Conservation (phyloP, 2,888 invertebrate species). For the Scelioninae gen. 1 region DNA sequence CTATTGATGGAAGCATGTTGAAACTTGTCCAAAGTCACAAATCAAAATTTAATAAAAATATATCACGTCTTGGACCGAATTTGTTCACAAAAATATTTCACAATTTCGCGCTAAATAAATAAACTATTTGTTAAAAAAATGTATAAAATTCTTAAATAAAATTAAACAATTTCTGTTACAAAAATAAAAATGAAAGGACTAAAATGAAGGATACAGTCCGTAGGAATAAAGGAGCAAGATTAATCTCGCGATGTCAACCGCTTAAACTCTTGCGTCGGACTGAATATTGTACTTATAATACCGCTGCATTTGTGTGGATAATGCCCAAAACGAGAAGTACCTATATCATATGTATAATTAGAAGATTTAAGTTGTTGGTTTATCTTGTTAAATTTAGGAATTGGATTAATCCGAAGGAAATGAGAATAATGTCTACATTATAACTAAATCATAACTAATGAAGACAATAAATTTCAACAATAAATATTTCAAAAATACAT, state of each 20-base stretch:
- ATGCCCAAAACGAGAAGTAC: slow-evolving; percentile 31
- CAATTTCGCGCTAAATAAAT: too few species aligned
- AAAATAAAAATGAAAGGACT: background rate
- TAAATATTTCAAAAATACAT: background rate
- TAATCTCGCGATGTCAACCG: slow-evolving; percentile 22
- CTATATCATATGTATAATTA: slow-evolving; percentile 23
- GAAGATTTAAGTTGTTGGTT: slow-evolving; percentile 8
- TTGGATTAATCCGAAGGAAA: background rate
- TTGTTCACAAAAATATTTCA: too few species aligned
- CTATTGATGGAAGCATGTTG: slow-evolving; percentile 59
- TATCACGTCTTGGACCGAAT: too few species aligned
- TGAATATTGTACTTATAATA: slow-evolving; percentile 32
- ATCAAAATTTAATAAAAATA: slow-evolving; percentile 12
- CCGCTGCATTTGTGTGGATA: slow-evolving; percentile 22
- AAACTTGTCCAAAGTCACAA: background rate
- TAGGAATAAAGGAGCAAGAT: background rate
- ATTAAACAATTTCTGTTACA: too few species aligned
- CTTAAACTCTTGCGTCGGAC: slow-evolving; percentile 25
- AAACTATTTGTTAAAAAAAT: too few species aligned
- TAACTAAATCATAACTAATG: too few species aligned
- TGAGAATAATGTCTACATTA: too few species aligned
- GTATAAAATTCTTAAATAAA: too few species aligned
- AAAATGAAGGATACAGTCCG: background rate
- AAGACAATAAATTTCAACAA: background rate
- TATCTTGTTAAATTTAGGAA: slow-evolving; percentile 11